phyloP scores from a whole-genome alignment of 2,888 invertebrate species.

The Ptychoptera albimana region DNA sequence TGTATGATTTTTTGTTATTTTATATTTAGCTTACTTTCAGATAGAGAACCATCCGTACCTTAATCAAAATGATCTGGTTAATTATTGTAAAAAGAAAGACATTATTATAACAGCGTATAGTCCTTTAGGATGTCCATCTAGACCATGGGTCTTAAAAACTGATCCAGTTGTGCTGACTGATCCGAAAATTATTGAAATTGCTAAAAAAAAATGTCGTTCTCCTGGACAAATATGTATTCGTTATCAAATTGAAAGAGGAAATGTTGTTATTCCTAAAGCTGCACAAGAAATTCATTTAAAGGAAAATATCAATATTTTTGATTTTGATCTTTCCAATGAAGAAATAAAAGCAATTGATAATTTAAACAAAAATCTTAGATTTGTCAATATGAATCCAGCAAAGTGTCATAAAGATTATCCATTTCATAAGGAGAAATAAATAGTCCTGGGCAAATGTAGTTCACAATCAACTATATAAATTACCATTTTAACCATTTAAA shows the following conservation, averaged over 20 bases:
- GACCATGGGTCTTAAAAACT: constrained; percentile 34
- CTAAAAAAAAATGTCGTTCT: constrained; percentile 41
- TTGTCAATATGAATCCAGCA: constrained; percentile 2
- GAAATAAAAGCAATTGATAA: constrained; percentile 31
- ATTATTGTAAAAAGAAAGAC: constrained; percentile 44
- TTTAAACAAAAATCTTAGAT: constrained; percentile 21
- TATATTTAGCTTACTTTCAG: too few species aligned
- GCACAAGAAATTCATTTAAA: constrained; percentile 33
- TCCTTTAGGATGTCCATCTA: constrained; percentile 50
- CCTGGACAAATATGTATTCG: constrained; percentile 44
- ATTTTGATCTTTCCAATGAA: constrained; percentile 36
- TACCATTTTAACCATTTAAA: too few species aligned
- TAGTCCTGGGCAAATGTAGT: constrained; percentile 8
- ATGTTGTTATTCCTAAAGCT: constrained; percentile 41
- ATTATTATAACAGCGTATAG: constrained; percentile 55
- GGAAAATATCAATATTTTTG: constrained; percentile 39
- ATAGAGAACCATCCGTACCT: too few species aligned
- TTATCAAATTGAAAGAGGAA: constrained; percentile 39
- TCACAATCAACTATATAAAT: constrained; percentile 8
- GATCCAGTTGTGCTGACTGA: constrained; percentile 16
- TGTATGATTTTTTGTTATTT: too few species aligned
- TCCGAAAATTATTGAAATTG: constrained; percentile 34
- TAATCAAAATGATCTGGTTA: constrained; percentile 46
- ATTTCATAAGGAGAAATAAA: constrained; percentile 4
- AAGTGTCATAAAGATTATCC: constrained; percentile 7